Base-by-base conservation (phyloP, 2,888 invertebrate species). In the Polydrusus tereticollis region DNA sequence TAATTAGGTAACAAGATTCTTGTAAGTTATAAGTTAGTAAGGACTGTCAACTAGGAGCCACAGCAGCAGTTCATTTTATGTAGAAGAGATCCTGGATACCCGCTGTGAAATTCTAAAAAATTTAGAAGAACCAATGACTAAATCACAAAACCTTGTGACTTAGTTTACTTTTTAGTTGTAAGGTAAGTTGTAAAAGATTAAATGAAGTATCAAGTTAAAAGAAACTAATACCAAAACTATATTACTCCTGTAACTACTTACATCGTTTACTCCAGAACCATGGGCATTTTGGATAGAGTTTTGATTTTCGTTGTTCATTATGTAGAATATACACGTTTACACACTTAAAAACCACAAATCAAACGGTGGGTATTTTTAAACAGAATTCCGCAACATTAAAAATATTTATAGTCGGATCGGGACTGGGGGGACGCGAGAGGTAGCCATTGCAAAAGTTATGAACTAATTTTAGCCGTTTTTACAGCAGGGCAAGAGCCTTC, bases 251-350 rank as follows among this genome's bases (percentile, higher is more conserved):
- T 57, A 52, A 16, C 20, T 58, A 77, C 77, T 77, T 77, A 89
- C 89, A 88, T 89, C 89, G 21, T 88, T 88, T 86, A 82, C 87
- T 47, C 57, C 57, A 86, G 83, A 87, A 87, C 86, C 78, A 70
- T 81, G 81, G 67, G 88, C 88, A 86, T 88, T 89, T 85, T 88
- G 86, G 80, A 85, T 81, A 76, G 82, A 80, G 77, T 81, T 83
- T 84, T 88, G 89, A 84, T 88, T 89, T 85, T 88, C 89, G 86
- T 88, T 86, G 85, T 89, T 89, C 85, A 80, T 80, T 58, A 45
- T 59, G 38, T 20, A 65, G 41, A 59, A 36, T 23, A 43, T 59
- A 64, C 50, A 58, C 36, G 41, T 71, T 59, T 60, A 21, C 45
- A 52, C 52, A 5, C 26, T 67, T 8, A 66, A 21, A 59, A 26